Conservation (phyloP, 2,797 vertebrate genomes). For the Coluber constrictor region DNA sequence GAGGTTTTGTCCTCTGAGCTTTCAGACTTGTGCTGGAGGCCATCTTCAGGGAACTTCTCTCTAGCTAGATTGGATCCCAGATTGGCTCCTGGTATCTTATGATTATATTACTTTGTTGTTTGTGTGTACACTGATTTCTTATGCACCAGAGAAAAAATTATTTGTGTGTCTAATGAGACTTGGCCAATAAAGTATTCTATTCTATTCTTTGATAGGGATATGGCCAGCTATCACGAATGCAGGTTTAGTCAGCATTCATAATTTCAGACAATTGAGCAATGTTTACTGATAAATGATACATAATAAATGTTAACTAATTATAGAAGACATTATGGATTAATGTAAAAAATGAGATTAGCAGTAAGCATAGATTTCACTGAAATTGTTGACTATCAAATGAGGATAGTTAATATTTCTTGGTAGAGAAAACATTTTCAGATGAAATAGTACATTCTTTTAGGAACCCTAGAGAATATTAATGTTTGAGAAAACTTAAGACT, state of each 20-base stretch:
- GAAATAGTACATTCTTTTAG: no score
- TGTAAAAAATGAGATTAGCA: slow-evolving; percentile 53
- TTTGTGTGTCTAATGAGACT: no score
- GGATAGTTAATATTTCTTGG: slow-evolving; percentile 18
- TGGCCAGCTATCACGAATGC: background rate
- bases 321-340: slow-evolving; percentile 46
- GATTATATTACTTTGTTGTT: no score
- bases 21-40: no score
- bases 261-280: slow-evolving; percentile 34
- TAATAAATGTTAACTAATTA: slow-evolving; percentile 58
- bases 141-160: no score
- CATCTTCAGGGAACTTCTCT: no score
- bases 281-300: slow-evolving; percentile 55
- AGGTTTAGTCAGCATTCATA: background rate
- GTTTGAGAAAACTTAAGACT: background rate
- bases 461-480: slow-evolving; percentile 17
- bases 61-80: no score
- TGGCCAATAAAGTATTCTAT: no score
- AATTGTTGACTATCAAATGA: slow-evolving; percentile 19
- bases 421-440: background rate
- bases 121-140: no score
- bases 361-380: background rate
- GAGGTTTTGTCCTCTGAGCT: no score
- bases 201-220: background rate
- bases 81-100: no score